Base-by-base conservation (phyloP, 2,113 vertebrate genomes). In the Eulacestoma nigropectus region DNA sequence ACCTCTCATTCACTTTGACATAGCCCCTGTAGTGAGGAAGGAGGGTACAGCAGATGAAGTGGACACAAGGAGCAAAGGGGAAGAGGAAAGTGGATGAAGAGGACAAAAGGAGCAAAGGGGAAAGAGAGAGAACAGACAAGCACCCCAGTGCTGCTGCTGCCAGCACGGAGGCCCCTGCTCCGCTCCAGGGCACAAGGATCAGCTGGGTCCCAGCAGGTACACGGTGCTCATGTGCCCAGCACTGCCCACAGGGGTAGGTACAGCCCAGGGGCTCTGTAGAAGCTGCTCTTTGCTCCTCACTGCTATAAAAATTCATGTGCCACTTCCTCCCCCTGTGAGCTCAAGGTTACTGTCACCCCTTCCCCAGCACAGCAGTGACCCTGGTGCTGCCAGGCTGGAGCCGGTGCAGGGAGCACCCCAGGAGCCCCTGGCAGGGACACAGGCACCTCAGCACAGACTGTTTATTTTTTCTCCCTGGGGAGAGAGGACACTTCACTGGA, bases 291-390 rank as follows among this genome's bases (percentile, higher is more conserved):
- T 64, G 75, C 10, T 64, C 67, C 56, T 82, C 21, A 1, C 11
- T 35, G 79, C 79, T 70, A 37, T 27, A 32, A 35, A 63, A 65
- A 16, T 6, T 3, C 5, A 19, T 1, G 47, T 11, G 26, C 25
- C 44, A 49, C 50, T 13, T 57, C 37, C 27, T 47, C 41, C 20
- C 55, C 17, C 41, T 22, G 63, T 7, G 44, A 89, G 19, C 6
- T 2, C 11, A 0, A 18, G 74, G 75, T 7, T 12, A 3, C 22
- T 20, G 37, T 1, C 12, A 52, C 30, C 87, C 53, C 53, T 56
- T 25, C 14, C 57, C 79, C 0, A 0, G 56, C 6, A 15, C 53
- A n/a, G 73, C 73, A 30, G 44, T 0, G 13, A 21, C 35, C 11
- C 26, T 25, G 32, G 56, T 4, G 21, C 80, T 42, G 21, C 49